A percentile compares a stretch with the other conserved stretches of the same genome.
Conservation (phyloP, 2,797 vertebrate genomes). For the Gymnothorax reevesii region DNA sequence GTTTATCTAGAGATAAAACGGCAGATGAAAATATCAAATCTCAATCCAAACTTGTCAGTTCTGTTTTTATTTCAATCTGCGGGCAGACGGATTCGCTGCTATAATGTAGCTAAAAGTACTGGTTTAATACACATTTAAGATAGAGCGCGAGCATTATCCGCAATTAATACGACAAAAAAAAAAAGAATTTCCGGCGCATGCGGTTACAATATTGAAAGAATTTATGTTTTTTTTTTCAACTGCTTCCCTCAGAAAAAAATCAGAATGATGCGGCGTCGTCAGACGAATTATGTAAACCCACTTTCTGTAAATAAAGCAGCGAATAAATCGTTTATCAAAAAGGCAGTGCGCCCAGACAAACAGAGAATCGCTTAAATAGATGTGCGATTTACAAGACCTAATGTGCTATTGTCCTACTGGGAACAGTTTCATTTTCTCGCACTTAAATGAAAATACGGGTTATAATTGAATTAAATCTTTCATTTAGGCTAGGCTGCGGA, state of each 20-base stretch:
- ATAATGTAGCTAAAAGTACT: too few species aligned
- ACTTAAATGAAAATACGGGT: background rate
- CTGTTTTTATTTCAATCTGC: too few species aligned
- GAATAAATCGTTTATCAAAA: background rate
- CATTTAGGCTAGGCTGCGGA: background rate
- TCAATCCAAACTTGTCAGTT: background rate
- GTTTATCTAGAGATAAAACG: conserved; percentile 9
- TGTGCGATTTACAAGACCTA: background rate
- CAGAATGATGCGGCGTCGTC: background rate
- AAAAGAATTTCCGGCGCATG: background rate
- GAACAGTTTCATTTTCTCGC: background rate
- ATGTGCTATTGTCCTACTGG: background rate
- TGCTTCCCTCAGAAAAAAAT: background rate
- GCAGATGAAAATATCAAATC: background rate
- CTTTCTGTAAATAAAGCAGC: background rate
- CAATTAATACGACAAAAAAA: background rate
- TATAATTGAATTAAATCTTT: background rate
- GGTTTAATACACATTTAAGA: background rate
- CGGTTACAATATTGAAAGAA: background rate
- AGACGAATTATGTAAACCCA: background rate
- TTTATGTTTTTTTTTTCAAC: too few species aligned
- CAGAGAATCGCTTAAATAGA: background rate
- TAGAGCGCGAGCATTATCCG: background rate
- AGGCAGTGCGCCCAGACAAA: background rate
- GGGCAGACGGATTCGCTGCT: too few species aligned